Evolutionary conservation across 2,888 invertebrate species (phyloP).

Genomic region (Polydrusus tereticollis): DNA sequence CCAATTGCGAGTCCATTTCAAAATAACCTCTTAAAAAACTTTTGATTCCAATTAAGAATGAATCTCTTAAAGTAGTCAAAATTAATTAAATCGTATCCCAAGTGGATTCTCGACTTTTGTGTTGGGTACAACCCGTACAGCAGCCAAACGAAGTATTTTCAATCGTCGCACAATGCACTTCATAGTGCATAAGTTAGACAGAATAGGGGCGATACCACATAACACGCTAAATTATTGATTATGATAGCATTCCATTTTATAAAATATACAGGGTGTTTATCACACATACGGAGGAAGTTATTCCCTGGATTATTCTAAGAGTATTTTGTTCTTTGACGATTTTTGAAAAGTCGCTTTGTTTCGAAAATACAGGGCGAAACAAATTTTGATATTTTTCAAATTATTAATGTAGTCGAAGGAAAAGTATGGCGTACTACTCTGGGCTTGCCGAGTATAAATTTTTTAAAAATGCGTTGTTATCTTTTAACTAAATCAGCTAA

Average conservation of each 20-base stretch:
- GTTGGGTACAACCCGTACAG: slow-evolving; percentile 61
- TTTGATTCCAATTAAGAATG: slow-evolving; percentile 23
- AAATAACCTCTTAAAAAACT: neutral
- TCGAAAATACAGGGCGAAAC: too few relatives aligned
- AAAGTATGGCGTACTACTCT: too few relatives aligned
- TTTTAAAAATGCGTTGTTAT: too few relatives aligned
- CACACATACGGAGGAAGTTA: too few relatives aligned
- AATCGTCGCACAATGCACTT: slow-evolving; percentile 58
- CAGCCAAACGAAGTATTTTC: slow-evolving; percentile 66
- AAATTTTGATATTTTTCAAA: too few relatives aligned
- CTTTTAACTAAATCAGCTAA: too few relatives aligned
- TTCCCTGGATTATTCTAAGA: too few relatives aligned
- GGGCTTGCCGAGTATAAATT: too few relatives aligned
- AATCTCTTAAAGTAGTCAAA: slow-evolving; percentile 60
- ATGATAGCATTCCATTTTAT: neutral
- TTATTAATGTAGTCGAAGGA: too few relatives aligned
- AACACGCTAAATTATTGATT: neutral
- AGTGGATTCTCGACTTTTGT: slow-evolving; percentile 64
- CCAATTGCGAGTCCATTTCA: neutral
- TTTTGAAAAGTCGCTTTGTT: too few relatives aligned
- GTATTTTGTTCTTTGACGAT: too few relatives aligned
- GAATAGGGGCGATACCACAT: slow-evolving; percentile 9
- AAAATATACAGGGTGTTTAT: neutral
- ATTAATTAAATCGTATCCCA: slow-evolving; percentile 62
- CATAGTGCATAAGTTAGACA: slow-evolving; percentile 56